These are phyloP conservation scores for Phenganax stokvisi DNA, from an alignment of 92 coral and sea anemone genomes.

Conservation along the genomic window DNA sequence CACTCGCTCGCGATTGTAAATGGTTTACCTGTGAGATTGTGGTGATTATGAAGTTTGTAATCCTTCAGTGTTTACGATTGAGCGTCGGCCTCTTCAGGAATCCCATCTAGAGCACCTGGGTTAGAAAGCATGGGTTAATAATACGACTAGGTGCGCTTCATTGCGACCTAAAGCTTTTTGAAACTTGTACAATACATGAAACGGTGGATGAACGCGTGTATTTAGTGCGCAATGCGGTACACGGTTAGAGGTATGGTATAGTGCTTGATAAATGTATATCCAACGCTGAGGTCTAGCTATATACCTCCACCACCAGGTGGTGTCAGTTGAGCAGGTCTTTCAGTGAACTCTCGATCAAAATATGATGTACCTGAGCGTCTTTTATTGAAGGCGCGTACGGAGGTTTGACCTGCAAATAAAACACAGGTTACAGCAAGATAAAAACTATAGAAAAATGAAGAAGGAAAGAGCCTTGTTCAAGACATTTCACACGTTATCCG, in stretches of 20 bases:
- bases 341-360: conserved; percentile 93
- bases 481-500: neutral
- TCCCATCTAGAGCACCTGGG: conserved; percentile 20
- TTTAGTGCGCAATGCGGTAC: too few species aligned
- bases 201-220: too few species aligned
- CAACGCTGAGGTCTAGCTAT: neutral
- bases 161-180: too few species aligned
- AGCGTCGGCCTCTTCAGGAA: conserved; percentile 25
- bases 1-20: neutral
- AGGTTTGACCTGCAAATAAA: conserved; percentile 63
- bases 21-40: neutral
- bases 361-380: conserved; percentile 79
- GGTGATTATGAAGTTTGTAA: neutral
- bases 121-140: neutral
- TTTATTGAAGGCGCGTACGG: conserved; percentile 81
- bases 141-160: neutral
- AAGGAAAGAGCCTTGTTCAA: neutral
- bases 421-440: too few species aligned
- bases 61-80: conserved; percentile 24
- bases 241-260: neutral
- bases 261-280: neutral
- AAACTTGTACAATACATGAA: too few species aligned
- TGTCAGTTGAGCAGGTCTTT: conserved; percentile 68
- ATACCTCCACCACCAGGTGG: conserved; percentile 69
- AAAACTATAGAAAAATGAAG: neutral